These are phyloP conservation scores for Drosophila flavopinicola DNA, from an alignment of 2,888 invertebrate species.

Conservation along the genomic window DNA sequence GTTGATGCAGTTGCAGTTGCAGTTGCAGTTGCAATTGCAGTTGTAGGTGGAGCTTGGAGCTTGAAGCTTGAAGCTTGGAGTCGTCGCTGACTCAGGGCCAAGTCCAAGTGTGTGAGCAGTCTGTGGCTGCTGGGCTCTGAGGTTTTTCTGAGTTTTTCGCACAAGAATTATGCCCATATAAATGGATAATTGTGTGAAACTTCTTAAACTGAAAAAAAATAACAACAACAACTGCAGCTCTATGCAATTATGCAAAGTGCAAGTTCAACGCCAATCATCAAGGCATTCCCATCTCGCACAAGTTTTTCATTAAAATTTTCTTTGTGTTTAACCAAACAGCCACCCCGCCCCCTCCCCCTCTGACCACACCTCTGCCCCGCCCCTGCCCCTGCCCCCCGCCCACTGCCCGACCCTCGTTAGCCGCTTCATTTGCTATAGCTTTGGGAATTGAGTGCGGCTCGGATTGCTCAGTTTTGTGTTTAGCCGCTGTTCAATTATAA, in stretches of 20 bases:
- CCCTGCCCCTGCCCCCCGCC: neutral
- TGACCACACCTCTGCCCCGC: neutral
- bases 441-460: slow-evolving; percentile 50
- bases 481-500: slow-evolving; percentile 60
- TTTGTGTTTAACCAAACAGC: slow-evolving; percentile 1
- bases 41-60: neutral
- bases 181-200: slow-evolving; percentile 67
- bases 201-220: slow-evolving; percentile 16
- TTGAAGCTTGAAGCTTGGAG: neutral
- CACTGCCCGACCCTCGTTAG: slow-evolving; percentile 20
- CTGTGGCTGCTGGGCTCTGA: slow-evolving; percentile 12
- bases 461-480: slow-evolving; percentile 30
- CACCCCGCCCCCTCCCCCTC: neutral
- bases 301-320: slow-evolving; percentile 8
- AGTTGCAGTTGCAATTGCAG: slow-evolving; percentile 14
- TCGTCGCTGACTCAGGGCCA: slow-evolving; percentile 36
- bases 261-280: slow-evolving; percentile 60
- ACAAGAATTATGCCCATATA: slow-evolving; percentile 66
- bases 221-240: neutral
- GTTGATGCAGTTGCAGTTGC: slow-evolving; percentile 1
- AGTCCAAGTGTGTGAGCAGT: slow-evolving; percentile 53
- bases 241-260: slow-evolving; percentile 74
- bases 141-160: slow-evolving; percentile 42
- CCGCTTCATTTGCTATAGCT: slow-evolving; percentile 61
- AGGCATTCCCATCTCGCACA: slow-evolving; percentile 7